phyloP scores from a whole-genome alignment of 1,140 invertebrate genomes.

The Bemisia tabaci region DNA sequence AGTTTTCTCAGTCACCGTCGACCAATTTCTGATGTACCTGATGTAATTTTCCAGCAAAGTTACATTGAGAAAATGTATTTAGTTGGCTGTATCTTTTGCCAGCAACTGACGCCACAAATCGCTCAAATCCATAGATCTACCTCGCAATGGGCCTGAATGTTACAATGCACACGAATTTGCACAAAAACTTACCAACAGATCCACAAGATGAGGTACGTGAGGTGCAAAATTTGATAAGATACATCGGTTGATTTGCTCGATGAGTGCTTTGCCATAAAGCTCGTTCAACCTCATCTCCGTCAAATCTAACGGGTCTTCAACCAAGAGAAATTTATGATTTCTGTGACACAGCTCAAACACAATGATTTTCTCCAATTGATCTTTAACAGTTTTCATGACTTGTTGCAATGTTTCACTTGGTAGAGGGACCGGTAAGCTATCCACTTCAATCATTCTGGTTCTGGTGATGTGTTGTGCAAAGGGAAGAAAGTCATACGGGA shows the following conservation, averaged over 20 bases:
- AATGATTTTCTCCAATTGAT: constrained; percentile 16
- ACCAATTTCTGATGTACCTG: too few relatives aligned
- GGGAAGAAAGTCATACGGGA: constrained; percentile 51
- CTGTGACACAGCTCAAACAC: constrained; percentile 9
- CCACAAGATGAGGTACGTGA: constrained; percentile 42
- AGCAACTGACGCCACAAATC: too few relatives aligned
- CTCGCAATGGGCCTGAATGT: too few relatives aligned
- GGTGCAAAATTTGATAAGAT: constrained; percentile 40
- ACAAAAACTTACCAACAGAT: constrained; percentile 36
- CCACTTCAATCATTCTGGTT: constrained; percentile 42
- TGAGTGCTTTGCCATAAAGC: constrained; percentile 35
- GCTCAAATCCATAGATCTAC: too few relatives aligned
- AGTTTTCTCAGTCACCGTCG: too few relatives aligned
- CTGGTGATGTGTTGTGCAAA: constrained; percentile 54
- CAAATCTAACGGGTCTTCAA: constrained; percentile 8
- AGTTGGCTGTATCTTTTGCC: too few relatives aligned
- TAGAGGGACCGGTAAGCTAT: constrained; percentile 33
- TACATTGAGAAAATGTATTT: too few relatives aligned
- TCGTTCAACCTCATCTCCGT: constrained; percentile 30
- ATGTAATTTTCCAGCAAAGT: too few relatives aligned
- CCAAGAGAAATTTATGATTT: background rate
- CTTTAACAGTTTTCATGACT: constrained; percentile 13
- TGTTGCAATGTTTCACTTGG: constrained; percentile 13
- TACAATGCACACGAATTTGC: too few relatives aligned
- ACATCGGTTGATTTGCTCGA: constrained; percentile 52